phyloP scores from a whole-genome alignment of 2,888 invertebrate genomes.

The Phaedon cochleariae region DNA sequence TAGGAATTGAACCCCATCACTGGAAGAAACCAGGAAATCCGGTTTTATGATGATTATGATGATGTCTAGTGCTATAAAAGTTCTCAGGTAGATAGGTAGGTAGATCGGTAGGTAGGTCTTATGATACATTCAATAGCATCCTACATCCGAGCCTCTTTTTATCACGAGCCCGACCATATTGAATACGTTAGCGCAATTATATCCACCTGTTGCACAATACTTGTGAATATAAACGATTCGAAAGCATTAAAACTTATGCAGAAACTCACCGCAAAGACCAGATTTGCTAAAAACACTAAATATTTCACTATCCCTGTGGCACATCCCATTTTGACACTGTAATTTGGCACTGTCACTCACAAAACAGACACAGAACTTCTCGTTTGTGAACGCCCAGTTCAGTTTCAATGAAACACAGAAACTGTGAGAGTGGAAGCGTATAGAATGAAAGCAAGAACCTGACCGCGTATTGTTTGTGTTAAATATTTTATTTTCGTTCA shows the following conservation, averaged over 20 bases:
- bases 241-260: background rate
- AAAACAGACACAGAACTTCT: background rate
- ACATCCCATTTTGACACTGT: conserved; percentile 56
- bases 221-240: no score
- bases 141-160: no score
- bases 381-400: background rate
- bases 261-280: conserved; percentile 78
- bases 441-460: background rate
- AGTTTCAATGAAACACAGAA: conserved; percentile 5
- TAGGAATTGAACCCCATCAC: no score
- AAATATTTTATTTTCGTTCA: background rate
- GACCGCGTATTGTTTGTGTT: background rate
- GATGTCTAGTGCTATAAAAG: no score
- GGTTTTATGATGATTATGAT: no score
- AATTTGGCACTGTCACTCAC: background rate
- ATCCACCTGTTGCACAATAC: background rate
- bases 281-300: conserved; percentile 59
- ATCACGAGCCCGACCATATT: no score
- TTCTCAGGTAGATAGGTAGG: no score
- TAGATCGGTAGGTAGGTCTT: no score
- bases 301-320: conserved; percentile 59
- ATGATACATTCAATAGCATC: no score
- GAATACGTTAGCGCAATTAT: no score
- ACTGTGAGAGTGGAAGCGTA: conserved; percentile 2
- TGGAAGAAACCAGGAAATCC: no score